Percentiles rank a stretch among this genome's conserved stretches.
These are phyloP conservation scores for Eucidaris tribuloides DNA, from an alignment of 35 echinoderm and acorn worm species.

Conservation along the genomic window DNA sequence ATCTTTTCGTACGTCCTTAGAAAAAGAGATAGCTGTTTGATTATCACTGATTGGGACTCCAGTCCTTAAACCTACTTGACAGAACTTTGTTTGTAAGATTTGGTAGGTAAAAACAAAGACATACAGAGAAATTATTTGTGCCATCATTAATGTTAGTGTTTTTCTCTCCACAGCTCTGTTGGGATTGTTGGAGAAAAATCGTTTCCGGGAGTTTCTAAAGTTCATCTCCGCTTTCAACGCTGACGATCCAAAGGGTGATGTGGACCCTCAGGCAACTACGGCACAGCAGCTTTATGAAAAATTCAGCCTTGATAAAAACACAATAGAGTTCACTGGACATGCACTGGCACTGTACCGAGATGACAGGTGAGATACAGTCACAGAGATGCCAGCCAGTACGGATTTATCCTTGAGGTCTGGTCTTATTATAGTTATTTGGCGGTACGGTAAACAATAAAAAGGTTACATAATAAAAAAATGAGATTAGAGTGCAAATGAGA, in stretches of 20 bases:
- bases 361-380: conserved; percentile 68
- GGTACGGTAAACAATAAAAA: too few relatives aligned
- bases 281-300: conserved; percentile 1
- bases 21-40: too few relatives aligned
- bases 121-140: too few relatives aligned
- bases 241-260: conserved; percentile 26
- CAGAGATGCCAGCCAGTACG: too few relatives aligned
- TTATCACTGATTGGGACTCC: too few relatives aligned
- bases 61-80: too few relatives aligned
- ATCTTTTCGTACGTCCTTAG: too few relatives aligned
- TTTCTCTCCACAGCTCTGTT: conserved; percentile 43
- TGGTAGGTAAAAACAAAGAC: too few relatives aligned
- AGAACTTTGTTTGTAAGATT: too few relatives aligned
- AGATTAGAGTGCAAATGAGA: too few relatives aligned
- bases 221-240: conserved; percentile 46
- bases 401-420: background rate
- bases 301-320: background rate
- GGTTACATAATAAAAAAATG: background rate
- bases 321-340: conserved; percentile 72
- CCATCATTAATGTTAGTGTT: too few relatives aligned
- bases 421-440: too few relatives aligned
- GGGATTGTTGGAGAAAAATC: conserved; percentile 71
- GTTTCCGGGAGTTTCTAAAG: conserved; percentile 63
- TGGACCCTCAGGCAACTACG: conserved; percentile 30
- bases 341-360: conserved; percentile 81